Evolutionary conservation across 1,140 invertebrate species (phyloP).

Genomic region (Tribolium madens): DNA sequence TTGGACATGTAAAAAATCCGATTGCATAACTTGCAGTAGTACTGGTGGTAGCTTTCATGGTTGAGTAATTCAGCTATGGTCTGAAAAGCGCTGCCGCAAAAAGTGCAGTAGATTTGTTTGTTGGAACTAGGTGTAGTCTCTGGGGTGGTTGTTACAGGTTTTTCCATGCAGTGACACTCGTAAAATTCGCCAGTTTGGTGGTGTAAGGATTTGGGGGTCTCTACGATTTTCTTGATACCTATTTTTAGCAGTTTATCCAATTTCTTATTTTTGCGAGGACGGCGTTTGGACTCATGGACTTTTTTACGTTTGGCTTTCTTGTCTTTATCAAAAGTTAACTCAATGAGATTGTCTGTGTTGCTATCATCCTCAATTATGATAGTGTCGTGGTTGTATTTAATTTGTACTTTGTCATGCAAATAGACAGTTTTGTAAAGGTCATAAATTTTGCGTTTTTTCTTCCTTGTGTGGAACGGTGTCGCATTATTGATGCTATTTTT

Average conservation of each 20-base stretch:
- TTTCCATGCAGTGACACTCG: conserved; percentile 16
- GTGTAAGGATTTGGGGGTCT: neutral
- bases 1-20: neutral
- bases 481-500: neutral
- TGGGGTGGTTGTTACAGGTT: neutral
- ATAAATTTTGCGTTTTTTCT: neutral
- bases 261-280: neutral
- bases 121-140: neutral
- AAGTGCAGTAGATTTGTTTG: conserved; percentile 5
- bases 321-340: neutral
- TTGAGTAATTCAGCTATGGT: neutral
- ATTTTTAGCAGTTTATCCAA: neutral
- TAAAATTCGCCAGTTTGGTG: conserved; percentile 6
- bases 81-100: neutral
- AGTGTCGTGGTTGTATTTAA: neutral
- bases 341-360: neutral
- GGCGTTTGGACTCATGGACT: neutral
- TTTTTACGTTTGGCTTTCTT: neutral
- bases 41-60: conserved; percentile 9
- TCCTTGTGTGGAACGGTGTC: neutral
- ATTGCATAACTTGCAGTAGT: conserved; percentile 17
- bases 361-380: conserved; percentile 6
- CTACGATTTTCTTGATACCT: neutral
- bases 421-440: neutral
- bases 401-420: conserved; percentile 12